Conservation (phyloP, 2,113 vertebrate genomes). For the Corythoichthys haematopterus region DNA sequence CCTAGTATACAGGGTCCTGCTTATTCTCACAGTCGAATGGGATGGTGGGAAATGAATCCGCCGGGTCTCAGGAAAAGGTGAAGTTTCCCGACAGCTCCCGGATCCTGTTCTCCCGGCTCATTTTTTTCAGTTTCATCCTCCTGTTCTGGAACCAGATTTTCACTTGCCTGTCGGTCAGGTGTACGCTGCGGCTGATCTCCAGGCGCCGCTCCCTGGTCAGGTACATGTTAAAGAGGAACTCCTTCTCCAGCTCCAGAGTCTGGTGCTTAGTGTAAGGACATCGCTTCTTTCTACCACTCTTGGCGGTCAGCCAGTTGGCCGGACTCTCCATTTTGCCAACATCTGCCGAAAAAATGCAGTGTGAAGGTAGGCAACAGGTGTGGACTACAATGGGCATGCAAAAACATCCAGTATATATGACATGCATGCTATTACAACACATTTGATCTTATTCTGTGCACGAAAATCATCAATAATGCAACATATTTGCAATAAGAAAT, state of each 20-base stretch:
- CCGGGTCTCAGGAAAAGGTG: conserved; percentile 91
- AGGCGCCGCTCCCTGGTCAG: conserved; percentile 97
- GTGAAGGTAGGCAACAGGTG: conserved; percentile 42
- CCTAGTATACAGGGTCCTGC: conserved; percentile 41
- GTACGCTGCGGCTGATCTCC: conserved; percentile 98
- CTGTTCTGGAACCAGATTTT: conserved; percentile 99
- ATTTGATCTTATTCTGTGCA: neutral
- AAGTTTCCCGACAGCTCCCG: conserved; percentile 96
- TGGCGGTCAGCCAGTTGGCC: conserved; percentile 96
- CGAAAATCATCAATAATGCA: neutral
- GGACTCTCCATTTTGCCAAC: conserved; percentile 84
- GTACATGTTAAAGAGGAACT: conserved; percentile 99
- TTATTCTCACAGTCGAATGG: conserved; percentile 49
- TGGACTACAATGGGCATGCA: neutral
- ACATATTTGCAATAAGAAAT: neutral
- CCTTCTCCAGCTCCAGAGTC: conserved; percentile 98
- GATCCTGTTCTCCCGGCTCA: conserved; percentile 97
- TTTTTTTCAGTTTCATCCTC: conserved; percentile 99
- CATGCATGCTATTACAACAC: neutral
- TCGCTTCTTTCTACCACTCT: conserved; percentile 96
- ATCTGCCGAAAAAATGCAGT: conserved; percentile 72
- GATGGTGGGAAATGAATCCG: conserved; percentile 46
- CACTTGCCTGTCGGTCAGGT: conserved; percentile 99
- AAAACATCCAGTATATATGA: too few relatives aligned
- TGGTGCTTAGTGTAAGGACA: conserved; percentile 99